Percentiles rank a stretch among this genome's conserved stretches.
Conservation (phyloP, 2,113 vertebrate species). For the Rhabdornis inornatus region DNA sequence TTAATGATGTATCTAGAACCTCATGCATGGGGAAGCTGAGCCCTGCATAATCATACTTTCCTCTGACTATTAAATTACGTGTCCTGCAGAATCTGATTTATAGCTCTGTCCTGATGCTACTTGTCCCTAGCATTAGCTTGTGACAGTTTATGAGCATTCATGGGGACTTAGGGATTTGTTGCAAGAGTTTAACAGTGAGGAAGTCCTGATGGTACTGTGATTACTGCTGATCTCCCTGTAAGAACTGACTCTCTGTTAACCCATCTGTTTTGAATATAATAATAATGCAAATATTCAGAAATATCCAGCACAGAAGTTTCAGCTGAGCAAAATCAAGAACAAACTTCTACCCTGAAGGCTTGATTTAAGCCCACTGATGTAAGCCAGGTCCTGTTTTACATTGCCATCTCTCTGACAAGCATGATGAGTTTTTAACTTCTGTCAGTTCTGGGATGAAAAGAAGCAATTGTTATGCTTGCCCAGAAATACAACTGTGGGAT, state of each 20-base stretch:
- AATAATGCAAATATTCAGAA: background rate
- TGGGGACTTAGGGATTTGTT: background rate
- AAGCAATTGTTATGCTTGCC: background rate
- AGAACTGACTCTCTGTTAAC: background rate
- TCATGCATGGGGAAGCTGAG: background rate
- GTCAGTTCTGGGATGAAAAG: background rate
- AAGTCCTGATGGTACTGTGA: background rate
- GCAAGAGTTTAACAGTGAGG: background rate
- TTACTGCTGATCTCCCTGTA: background rate
- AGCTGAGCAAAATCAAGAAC: background rate
- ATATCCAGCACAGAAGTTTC: background rate
- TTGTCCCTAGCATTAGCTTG: background rate
- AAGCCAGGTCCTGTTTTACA: background rate
- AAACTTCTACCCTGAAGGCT: background rate
- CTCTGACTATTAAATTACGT: background rate
- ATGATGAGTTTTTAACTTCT: background rate
- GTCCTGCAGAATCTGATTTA: background rate
- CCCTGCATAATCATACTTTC: background rate
- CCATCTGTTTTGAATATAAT: background rate
- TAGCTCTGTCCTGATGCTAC: background rate
- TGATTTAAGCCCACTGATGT: background rate
- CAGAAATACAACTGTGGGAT: background rate
- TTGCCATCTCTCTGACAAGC: background rate
- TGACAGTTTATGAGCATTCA: background rate
- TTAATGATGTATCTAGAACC: background rate